Percentiles rank a stretch among this genome's conserved stretches.
Evolutionary conservation across 1,140 invertebrate genomes (phyloP).

Genomic region (Sweltsa coloradensis): DNA sequence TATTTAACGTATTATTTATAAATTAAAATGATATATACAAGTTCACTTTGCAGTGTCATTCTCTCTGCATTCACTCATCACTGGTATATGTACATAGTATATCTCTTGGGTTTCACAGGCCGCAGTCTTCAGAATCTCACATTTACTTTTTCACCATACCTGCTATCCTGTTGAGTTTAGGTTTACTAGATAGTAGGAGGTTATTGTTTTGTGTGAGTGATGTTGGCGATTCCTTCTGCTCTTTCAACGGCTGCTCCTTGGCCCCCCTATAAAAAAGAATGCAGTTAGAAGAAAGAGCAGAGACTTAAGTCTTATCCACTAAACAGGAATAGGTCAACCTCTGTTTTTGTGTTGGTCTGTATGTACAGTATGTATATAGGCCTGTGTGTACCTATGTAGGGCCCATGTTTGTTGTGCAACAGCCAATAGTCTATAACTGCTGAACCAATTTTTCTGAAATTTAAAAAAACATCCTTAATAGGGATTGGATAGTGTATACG

Average conservation of each 20-base stretch:
- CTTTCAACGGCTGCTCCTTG: conserved; percentile 33
- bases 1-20: too few relatives aligned
- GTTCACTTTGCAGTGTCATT: too few relatives aligned
- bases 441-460: background rate
- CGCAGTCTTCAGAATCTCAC: too few relatives aligned
- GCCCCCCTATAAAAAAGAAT: conserved; percentile 28
- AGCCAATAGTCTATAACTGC: background rate
- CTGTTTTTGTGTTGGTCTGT: background rate
- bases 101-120: too few relatives aligned
- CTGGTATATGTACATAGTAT: too few relatives aligned
- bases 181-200: conserved; percentile 22
- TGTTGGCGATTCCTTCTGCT: conserved; percentile 21
- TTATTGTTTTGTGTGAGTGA: conserved; percentile 27
- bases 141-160: conserved; percentile 33
- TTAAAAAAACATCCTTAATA: too few relatives aligned
- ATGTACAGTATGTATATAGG: background rate
- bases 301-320: background rate
- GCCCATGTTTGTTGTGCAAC: background rate
- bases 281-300: conserved; percentile 10
- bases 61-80: too few relatives aligned
- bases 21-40: too few relatives aligned
- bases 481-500: too few relatives aligned
- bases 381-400: background rate
- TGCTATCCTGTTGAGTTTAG: conserved; percentile 32
- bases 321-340: background rate